Evolutionary conservation across 2,113 vertebrate genomes (phyloP), one percentile per base, ranked within the genome.

Genomic region (Thamnaconus septentrionalis): DNA sequence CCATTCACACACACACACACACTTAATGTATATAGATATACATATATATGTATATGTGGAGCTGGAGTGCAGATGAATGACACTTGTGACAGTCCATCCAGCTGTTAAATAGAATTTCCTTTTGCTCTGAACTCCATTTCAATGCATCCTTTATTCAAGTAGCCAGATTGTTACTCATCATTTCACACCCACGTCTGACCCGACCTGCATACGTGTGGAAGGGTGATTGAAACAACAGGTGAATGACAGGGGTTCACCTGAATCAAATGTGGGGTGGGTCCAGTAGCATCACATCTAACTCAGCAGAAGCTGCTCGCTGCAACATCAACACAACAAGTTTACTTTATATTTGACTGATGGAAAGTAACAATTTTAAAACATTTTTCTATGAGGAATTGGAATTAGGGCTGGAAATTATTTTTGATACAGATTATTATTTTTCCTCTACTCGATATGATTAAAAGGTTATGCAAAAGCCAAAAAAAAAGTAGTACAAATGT

Each of bases 101-200:
- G 53, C 59, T 77, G 64, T 85, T 85, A 85, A 88, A 87, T 74
- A 54, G 54, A 71, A 62, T 78, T 58, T 73, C 71, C 73, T 67
- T 78, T 76, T 80, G 63, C 75, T 76, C 73, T 85, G 84, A 31
- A 31, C 18, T 86, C 81, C 73, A 86, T 83, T 89, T 88, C 83
- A 71, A 85, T 73, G 71, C 68, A 75, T 70, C 80, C 79, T 85
- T 85, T 66, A 79, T 48, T 31, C 18, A 31, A 31, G 18, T 31
- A 31, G 18, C 18, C 18, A 31, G 18, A 31, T 31, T 71, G 84
- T 62, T 64, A 63, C 56, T 59, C 4, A 6, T 4, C 50, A 52
- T 12, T 12, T 52, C n/a, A 31, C 44, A 45, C 7, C 44, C 44
- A 45, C 5, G 3, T 52, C 7, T 52, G 64, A 68, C 53, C 56